phyloP scores from a whole-genome alignment of 2,888 invertebrate species.

The Acronicta aceris region DNA sequence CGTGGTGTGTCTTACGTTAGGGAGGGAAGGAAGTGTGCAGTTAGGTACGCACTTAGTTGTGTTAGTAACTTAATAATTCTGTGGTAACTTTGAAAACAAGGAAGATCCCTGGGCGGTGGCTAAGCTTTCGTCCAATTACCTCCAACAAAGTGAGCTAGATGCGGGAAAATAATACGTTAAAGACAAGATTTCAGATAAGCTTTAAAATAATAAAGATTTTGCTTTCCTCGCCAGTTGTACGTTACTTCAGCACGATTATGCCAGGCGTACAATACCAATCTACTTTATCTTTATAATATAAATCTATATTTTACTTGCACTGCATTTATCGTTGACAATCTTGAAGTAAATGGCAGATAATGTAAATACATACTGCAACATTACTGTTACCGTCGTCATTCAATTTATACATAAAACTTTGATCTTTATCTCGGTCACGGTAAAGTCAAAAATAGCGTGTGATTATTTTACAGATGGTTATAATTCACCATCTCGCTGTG shows the following conservation, averaged over 20 bases:
- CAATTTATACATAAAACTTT: conserved; percentile 24
- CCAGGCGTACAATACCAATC: conserved; percentile 6
- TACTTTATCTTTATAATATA: conserved; percentile 27
- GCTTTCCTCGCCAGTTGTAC: not conserved
- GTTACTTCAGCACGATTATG: conserved; percentile 9
- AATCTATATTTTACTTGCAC: conserved; percentile 25
- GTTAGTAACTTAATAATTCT: too few relatives aligned
- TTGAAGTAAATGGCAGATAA: conserved; percentile 43
- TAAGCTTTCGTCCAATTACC: not conserved
- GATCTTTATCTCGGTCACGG: conserved; percentile 38
- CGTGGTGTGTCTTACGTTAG: too few relatives aligned
- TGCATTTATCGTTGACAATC: conserved; percentile 46
- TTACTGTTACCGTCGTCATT: conserved; percentile 17
- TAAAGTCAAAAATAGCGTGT: conserved; percentile 37
- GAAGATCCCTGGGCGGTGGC: not conserved
- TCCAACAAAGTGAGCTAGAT: conserved; percentile 1
- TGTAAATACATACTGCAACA: conserved; percentile 35
- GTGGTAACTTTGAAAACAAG: not conserved
- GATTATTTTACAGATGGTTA: conserved; percentile 39
- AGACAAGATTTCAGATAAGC: not conserved
- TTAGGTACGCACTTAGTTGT: too few relatives aligned
- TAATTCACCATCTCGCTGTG: conserved; percentile 41
- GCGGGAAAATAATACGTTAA: conserved; percentile 1
- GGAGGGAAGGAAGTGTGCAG: too few relatives aligned
- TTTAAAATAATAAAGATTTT: conserved; percentile 15